Evolutionary conservation across 2,888 invertebrate genomes (phyloP).

Genomic region (Cartodere bifasciata): DNA sequence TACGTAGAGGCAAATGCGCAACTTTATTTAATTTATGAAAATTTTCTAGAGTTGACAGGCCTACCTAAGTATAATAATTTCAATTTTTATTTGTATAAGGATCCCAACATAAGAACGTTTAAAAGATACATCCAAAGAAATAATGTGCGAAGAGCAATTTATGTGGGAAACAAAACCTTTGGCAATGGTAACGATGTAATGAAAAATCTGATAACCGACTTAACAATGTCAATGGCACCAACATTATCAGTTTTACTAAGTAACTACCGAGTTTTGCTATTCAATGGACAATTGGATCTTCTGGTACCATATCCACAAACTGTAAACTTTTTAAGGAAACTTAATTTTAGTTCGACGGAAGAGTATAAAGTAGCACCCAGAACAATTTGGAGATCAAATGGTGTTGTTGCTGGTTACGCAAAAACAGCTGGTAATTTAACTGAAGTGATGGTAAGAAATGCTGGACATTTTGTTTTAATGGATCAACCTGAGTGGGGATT

Average conservation of each 20-base stretch:
- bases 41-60: too few relatives aligned
- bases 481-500: constrained; percentile 65
- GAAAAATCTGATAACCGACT: too few relatives aligned
- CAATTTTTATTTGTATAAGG: too few relatives aligned
- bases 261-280: constrained; percentile 58
- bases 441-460: constrained; percentile 59
- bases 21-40: too few relatives aligned
- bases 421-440: constrained; percentile 54
- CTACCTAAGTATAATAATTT: too few relatives aligned
- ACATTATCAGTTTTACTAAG: constrained; percentile 43
- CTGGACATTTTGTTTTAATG: constrained; percentile 70
- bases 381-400: constrained; percentile 51
- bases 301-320: constrained; percentile 77
- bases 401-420: constrained; percentile 58
- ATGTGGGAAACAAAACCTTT: too few relatives aligned
- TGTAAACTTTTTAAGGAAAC: constrained; percentile 54
- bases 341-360: constrained; percentile 52
- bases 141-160: too few relatives aligned
- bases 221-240: constrained; percentile 16
- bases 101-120: too few relatives aligned
- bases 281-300: constrained; percentile 81
- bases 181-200: too few relatives aligned
- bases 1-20: too few relatives aligned
- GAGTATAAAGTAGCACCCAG: constrained; percentile 51
- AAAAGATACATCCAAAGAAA: too few relatives aligned